Evolutionary conservation across 2,113 vertebrate species (phyloP), one percentile per base, ranked within the genome.

Genomic region (Nothobranchius kuhntae): DNA sequence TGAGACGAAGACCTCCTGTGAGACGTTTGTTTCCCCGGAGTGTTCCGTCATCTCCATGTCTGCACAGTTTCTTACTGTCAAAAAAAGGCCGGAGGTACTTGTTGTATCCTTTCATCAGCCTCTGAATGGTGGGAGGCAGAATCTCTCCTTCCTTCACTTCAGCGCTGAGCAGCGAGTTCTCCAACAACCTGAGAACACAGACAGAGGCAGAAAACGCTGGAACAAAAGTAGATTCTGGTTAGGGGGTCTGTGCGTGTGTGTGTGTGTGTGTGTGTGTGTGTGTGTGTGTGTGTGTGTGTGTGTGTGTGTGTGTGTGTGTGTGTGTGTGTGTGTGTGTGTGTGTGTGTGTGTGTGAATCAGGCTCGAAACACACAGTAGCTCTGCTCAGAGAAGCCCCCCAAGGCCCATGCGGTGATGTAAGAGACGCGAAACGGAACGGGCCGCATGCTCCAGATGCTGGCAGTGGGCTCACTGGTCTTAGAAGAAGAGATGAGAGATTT

Each of bases 61-160:
- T 81, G 56, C 80, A 77, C 70, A 61, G 61, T 54, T 86, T 80
- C 95, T 93, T 93, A 96, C 95, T 91, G 58, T 95, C 94, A 91
- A 97, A 97, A 89, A 95, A 96, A 7, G 95, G 95, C 68, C 95
- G 91, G 15, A 97, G 92, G 87, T 97, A 97, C 85, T 96, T 96
- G 92, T 96, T 96, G 87, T 96, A 97, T 77, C 95, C 95, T 91
- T 94, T 95, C 92, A 96, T 95, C 89, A 97, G 93, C 84, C 92
- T 95, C 75, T 96, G 94, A 86, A 97, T 94, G 62, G 95, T 95
- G 54, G 95, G 95, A 83, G 95, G 95, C 47, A 97, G 91, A 80
- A 95, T 93, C 85, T 96, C 95, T 79, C 89, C 91, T 70, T 92
- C 87, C 76, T 94, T 94, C 75, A 91, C 89, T 80, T 95, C 94